Evolutionary conservation across 2,113 vertebrate species (phyloP), one percentile per base, ranked within the genome.

Genomic region (Rhodinocichla rosea): DNA sequence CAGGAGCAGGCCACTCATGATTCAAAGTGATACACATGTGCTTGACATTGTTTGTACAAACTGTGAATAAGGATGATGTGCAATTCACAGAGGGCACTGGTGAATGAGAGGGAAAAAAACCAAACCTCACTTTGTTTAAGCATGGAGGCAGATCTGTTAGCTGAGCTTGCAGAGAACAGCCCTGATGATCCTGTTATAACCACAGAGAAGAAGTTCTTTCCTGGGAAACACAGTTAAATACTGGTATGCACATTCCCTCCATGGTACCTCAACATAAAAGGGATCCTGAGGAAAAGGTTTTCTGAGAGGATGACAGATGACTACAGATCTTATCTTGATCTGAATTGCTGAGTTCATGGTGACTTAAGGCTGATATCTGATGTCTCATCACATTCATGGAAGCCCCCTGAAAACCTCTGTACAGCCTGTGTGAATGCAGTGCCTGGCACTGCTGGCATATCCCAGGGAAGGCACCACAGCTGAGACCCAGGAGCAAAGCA

Each of bases 401-500:
- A 67, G 21, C 1, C 2, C 28, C 35, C 35, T 57, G 57, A 52
- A 81, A 78, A 59, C 15, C 39, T 69, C 50, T 32, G 13, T 13
- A 17, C 5, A 35, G 13, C 32, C 68, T 16, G 11, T 23, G 23
- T 1, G 2, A 30, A 35, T 35, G 18, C 17, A 64, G 37, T 16
- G 17, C 23, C 40, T 0, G 0, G 18, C 18, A 18, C 6, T 11
- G 13, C 60, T 65, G 42, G 27, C 35, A 11, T 3, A 7, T 27
- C 32, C 45, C 60, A 21, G 27, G 33, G 15, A 30, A 75, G 55
- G 16, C 0, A 0, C 39, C 1, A 4, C 52, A 75, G 78, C 27
- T 2, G 1, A 75, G 13, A 74, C 30, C 17, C 0, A 1, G 30
- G 68, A 89, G 32, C 1, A 4, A 70, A 39, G 9, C 1, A 0